Evolutionary conservation across 2,797 vertebrate species (phyloP).

Genomic region (Thripadectes ignobilis): DNA sequence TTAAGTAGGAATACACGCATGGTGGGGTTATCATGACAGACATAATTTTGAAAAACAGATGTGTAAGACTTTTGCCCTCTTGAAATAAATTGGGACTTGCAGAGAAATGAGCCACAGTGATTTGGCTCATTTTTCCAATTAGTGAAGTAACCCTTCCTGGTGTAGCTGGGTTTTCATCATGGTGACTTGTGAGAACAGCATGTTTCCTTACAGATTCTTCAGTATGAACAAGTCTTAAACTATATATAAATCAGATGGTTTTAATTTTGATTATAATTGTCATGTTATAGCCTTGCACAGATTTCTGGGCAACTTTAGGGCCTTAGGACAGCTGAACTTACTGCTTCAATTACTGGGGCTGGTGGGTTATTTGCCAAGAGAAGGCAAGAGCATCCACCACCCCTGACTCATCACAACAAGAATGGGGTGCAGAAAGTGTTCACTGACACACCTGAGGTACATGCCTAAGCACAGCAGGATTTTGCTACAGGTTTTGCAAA

Average conservation of each 20-base stretch:
- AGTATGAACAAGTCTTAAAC: neutral
- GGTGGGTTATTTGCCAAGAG: neutral
- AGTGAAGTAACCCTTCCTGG: neutral
- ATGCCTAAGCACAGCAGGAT: neutral
- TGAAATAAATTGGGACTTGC: neutral
- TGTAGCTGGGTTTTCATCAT: neutral
- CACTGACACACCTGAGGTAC: neutral
- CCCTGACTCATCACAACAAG: neutral
- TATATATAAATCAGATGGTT: neutral
- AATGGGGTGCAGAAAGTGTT: neutral
- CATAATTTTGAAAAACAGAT: neutral
- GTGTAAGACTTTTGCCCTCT: neutral
- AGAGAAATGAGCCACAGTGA: neutral
- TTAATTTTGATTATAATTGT: neutral
- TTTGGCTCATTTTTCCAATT: neutral
- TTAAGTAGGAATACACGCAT: neutral
- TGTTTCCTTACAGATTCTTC: neutral
- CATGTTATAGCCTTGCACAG: fast-evolving
- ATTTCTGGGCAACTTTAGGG: neutral
- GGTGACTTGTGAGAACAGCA: neutral
- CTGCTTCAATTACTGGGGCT: neutral
- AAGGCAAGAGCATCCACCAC: neutral
- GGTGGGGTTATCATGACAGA: neutral
- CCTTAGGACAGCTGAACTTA: neutral
- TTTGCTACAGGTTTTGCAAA: neutral